Conservation (phyloP, 2,113 vertebrate species). For the Shinisaurus crocodilurus region DNA sequence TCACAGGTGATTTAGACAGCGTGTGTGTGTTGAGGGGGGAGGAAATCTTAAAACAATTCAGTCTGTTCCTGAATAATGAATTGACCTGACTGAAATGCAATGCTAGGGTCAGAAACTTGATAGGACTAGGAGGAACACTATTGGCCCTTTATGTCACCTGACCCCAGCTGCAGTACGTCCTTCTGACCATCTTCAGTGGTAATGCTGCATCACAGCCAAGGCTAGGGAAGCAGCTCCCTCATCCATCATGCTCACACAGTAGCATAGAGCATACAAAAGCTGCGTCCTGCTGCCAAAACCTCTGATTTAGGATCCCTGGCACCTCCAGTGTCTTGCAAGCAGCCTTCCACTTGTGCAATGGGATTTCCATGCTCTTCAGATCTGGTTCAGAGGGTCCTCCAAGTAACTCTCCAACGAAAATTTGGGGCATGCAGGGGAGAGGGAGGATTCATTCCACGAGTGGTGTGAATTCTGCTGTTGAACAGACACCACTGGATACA, state of each 20-base stretch:
- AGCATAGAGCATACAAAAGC: no score
- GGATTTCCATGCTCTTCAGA: no score
- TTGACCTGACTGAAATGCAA: not conserved
- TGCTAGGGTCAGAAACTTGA: not conserved
- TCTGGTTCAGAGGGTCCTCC: no score
- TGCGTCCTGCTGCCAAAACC: not conserved
- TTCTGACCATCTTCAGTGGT: not conserved
- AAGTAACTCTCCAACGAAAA: no score
- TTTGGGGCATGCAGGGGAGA: no score
- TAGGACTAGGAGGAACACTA: not conserved
- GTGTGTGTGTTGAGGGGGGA: no score
- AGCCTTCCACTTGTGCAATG: no score
- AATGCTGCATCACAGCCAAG: not conserved
- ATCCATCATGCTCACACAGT: not conserved
- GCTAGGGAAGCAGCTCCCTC: not conserved
- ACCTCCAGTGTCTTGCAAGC: not conserved
- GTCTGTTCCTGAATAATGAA: not conserved
- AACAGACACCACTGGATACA: no score
- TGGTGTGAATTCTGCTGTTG: no score
- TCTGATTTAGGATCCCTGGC: not conserved
- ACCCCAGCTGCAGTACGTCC: not conserved
- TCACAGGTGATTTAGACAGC: not conserved
- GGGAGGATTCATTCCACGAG: not conserved
- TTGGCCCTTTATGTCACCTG: not conserved
- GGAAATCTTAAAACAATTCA: not conserved